Base-by-base conservation (phyloP, 2,888 invertebrate species). In the Tortricodes alternella region DNA sequence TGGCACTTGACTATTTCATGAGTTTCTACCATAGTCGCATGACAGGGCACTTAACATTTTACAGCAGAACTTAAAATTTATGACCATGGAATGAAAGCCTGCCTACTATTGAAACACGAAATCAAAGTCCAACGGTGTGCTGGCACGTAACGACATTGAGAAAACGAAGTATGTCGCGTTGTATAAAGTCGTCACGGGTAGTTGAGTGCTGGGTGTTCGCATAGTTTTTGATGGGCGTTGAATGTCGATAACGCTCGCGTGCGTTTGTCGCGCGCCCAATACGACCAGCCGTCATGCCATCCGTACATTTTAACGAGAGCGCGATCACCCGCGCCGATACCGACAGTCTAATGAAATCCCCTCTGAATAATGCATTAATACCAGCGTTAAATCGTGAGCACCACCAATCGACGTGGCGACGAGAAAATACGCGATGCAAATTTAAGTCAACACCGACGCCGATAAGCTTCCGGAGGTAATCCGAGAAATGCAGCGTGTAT, bases 331-430 rank as follows among this genome's bases (percentile, higher is more conserved):
- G 76, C 83, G 73, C 82, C 83, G 89, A 90, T 90, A 87, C 74
- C 73, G 77, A 84, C 83, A 82, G 80, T 74, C 83, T 89, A 90
- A 90, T 90, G 89, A 89, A 90, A 90, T 88, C 87, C 79, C 82
- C 78, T 80, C 79, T 90, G 89, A 90, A 90, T 89, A 90, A 90
- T 90, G 89, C 89, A 90, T 89, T 88, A 85, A 89, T 87, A 88
- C 86, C 73, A 83, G 89, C 88, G 88, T 89, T 89, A 88, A 89
- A 89, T 88, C 89, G 89, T 89, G 89, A 85, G 85, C 84, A 84
- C 83, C 79, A 78, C 82, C 85, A 83, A 85, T 87, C 82, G 78
- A 76, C 74, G 74, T 74, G 74, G 81, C 83, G 74, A 82, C 78
- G 78, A 76, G 83, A 85, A 83, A 82, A 84, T 83, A 82, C 83